phyloP scores from a whole-genome alignment of 2,113 vertebrate species.

The Lanius collurio region DNA sequence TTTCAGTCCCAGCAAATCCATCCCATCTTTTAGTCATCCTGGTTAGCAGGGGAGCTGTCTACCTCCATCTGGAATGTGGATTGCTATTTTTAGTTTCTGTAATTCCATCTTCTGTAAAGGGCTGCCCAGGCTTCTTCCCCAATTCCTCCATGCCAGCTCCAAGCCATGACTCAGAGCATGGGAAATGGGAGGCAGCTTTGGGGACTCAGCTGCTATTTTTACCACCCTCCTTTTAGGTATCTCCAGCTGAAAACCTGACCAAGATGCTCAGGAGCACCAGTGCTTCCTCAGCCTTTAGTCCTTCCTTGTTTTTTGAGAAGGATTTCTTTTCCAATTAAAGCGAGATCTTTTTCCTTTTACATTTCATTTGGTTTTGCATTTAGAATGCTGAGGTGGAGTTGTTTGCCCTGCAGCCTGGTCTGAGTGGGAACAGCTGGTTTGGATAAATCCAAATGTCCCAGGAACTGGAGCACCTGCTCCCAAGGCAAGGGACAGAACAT shows the following conservation, averaged over 20 bases:
- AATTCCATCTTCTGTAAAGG: conserved; percentile 27
- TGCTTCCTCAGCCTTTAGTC: background rate
- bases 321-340: background rate
- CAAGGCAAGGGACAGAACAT: background rate
- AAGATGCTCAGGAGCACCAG: background rate
- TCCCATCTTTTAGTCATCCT: background rate
- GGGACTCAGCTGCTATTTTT: background rate
- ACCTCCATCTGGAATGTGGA: background rate
- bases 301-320: background rate
- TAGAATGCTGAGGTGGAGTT: background rate
- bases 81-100: conserved; percentile 9
- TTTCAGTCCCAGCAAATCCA: background rate
- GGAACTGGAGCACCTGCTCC: background rate
- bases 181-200: background rate
- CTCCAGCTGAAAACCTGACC: background rate
- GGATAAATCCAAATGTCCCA: background rate
- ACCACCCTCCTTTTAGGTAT: background rate
- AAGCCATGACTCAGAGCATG: background rate
- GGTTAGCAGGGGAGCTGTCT: background rate
- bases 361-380: background rate
- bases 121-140: background rate
- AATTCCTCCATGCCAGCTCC: background rate
- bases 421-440: background rate
- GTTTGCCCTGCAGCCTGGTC: background rate
- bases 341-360: background rate